phyloP scores from a whole-genome alignment of 1,140 invertebrate species.

The Latrodectus geometricus region DNA sequence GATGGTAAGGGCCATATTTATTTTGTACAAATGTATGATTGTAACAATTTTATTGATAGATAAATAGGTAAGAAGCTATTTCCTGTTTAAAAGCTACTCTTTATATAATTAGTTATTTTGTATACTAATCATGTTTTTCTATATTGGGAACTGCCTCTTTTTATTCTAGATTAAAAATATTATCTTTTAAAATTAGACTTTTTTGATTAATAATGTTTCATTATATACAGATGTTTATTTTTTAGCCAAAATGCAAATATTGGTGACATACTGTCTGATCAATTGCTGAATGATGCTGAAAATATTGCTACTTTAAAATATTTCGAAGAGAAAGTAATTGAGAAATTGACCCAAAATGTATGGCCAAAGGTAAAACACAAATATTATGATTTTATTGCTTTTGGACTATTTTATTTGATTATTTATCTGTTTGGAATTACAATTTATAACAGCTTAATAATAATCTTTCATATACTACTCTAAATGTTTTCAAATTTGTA shows the following conservation, averaged over 20 bases:
- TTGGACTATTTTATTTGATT: not conserved
- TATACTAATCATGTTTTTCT: too few relatives aligned
- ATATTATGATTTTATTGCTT: not conserved
- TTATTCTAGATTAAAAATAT: too few relatives aligned
- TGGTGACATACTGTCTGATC: not conserved
- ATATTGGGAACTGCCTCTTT: too few relatives aligned
- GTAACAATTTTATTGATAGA: too few relatives aligned
- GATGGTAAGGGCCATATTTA: too few relatives aligned
- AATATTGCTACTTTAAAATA: not conserved
- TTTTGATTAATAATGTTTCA: not conserved
- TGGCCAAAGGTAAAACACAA: slow-evolving; percentile 44
- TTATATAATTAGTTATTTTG: too few relatives aligned
- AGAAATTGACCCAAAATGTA: slow-evolving; percentile 30
- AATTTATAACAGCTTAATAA: not conserved
- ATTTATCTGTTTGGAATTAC: not conserved
- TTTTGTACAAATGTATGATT: too few relatives aligned
- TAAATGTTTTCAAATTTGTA: not conserved
- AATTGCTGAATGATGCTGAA: not conserved
- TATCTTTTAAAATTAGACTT: too few relatives aligned
- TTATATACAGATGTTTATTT: not conserved
- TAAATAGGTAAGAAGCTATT: too few relatives aligned
- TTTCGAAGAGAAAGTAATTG: slow-evolving; percentile 38
- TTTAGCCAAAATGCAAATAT: not conserved
- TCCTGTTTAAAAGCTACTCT: too few relatives aligned
- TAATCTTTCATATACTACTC: not conserved